A percentile compares a stretch with the other conserved stretches of the same genome.
Evolutionary conservation across 2,113 vertebrate species (phyloP).

Genomic region (Bubo blakistoni): DNA sequence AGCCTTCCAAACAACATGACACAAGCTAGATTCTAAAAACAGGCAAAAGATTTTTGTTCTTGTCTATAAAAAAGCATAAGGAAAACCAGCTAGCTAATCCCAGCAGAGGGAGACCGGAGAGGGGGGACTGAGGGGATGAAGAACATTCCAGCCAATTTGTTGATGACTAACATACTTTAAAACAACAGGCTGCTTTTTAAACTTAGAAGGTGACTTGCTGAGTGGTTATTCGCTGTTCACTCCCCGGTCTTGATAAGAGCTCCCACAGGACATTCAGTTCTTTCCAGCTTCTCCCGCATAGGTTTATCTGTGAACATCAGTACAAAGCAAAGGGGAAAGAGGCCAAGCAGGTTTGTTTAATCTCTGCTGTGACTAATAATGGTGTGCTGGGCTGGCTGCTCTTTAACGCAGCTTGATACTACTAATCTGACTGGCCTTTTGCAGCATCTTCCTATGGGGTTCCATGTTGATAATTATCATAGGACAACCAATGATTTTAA

Average conservation of each 20-base stretch:
- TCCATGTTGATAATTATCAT: not conserved
- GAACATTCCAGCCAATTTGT: not conserved
- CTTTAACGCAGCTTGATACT: not conserved
- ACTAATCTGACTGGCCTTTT: not conserved
- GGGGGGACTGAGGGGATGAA: not conserved
- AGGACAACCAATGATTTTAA: not conserved
- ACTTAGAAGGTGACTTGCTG: constrained; percentile 29
- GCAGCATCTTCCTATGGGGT: not conserved
- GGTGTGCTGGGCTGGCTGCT: constrained; percentile 22
- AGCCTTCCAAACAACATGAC: not conserved
- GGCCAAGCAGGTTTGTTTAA: constrained; percentile 57
- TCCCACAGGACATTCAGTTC: constrained; percentile 58
- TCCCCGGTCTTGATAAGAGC: constrained; percentile 42
- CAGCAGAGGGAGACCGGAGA: not conserved
- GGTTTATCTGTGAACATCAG: constrained; percentile 55
- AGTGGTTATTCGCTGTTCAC: constrained; percentile 25
- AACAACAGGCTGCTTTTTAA: constrained; percentile 31
- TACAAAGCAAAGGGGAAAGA: constrained; percentile 48
- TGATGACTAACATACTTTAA: constrained; percentile 2
- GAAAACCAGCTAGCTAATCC: not conserved
- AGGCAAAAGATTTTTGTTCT: not conserved
- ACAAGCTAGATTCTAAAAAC: not conserved
- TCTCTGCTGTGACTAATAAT: constrained; percentile 50
- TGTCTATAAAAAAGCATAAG: not conserved
- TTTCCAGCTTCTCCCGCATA: constrained; percentile 29